Conservation (phyloP, 2,888 invertebrate species). For the Ganaspis brasiliensis region DNA sequence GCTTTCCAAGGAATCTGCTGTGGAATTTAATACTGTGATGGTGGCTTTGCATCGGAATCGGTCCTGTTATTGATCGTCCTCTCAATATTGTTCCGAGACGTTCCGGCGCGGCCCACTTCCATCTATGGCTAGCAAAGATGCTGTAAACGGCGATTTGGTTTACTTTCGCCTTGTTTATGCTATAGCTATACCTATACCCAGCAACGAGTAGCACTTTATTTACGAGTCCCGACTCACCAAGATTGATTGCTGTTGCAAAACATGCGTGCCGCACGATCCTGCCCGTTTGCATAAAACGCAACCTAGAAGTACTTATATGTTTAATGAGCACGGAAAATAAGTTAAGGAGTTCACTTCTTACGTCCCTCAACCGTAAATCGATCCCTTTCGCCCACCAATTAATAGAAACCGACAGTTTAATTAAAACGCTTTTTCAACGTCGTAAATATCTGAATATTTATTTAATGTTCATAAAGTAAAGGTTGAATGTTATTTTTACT, state of each 20-base stretch:
- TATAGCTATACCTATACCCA: slow-evolving; percentile 1
- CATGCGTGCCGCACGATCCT: slow-evolving; percentile 40
- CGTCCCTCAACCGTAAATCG: slow-evolving; percentile 4
- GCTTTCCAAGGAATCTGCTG: slow-evolving; percentile 48
- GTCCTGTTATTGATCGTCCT: slow-evolving; percentile 39
- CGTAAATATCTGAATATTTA: background rate
- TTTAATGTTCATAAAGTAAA: background rate
- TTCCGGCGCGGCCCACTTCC: slow-evolving; percentile 52
- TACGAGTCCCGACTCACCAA: slow-evolving; percentile 43
- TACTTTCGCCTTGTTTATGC: slow-evolving; percentile 15
- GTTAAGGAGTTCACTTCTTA: slow-evolving; percentile 23
- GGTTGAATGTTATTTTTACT: background rate
- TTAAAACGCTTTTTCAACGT: background rate
- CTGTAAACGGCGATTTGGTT: slow-evolving; percentile 36
- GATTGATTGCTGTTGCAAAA: slow-evolving; percentile 52
- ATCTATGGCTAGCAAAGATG: slow-evolving; percentile 50
- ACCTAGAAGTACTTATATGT: slow-evolving; percentile 34
- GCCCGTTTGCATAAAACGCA: slow-evolving; percentile 42
- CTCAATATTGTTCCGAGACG: slow-evolving; percentile 52
- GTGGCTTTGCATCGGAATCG: slow-evolving; percentile 49
- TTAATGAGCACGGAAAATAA: slow-evolving; percentile 25
- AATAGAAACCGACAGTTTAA: background rate
- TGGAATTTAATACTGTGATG: slow-evolving; percentile 48
- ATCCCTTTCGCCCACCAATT: slow-evolving; percentile 3
- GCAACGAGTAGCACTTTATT: slow-evolving; percentile 26